These are phyloP conservation scores for Gryllus longicercus DNA, from an alignment of 2,888 invertebrate species.

Conservation along the genomic window DNA sequence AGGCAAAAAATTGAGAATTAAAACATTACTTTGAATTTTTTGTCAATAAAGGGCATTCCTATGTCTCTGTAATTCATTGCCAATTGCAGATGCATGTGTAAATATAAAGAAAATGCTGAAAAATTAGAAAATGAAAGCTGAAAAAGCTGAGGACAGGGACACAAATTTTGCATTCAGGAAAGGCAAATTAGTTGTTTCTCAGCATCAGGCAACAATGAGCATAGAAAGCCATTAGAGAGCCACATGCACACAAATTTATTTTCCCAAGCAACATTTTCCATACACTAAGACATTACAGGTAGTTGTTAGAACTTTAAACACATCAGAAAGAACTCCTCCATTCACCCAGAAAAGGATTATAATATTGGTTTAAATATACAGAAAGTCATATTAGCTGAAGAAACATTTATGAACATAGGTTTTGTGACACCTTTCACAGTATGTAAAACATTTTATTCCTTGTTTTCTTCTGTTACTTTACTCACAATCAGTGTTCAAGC, in stretches of 20 bases:
- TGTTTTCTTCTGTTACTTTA: no score
- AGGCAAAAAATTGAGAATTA: no score
- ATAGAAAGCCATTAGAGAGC: slow-evolving; percentile 33
- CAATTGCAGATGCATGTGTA: no score
- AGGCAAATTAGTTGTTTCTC: slow-evolving; percentile 18
- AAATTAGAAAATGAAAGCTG: slow-evolving; percentile 12
- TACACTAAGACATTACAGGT: slow-evolving; percentile 34
- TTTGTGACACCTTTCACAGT: no score
- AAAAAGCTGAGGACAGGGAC: slow-evolving; percentile 25
- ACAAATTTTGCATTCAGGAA: slow-evolving; percentile 25
- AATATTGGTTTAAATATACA: neutral
- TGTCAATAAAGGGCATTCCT: no score
- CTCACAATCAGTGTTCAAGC: no score
- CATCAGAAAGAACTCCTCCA: neutral
- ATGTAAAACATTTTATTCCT: no score
- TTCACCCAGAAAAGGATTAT: neutral
- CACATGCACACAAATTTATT: slow-evolving; percentile 38
- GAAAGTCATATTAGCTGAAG: neutral
- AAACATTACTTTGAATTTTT: no score
- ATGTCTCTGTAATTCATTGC: neutral
- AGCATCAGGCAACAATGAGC: slow-evolving; percentile 25
- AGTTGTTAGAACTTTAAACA: neutral
- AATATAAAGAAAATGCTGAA: no score
- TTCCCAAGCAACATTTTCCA: slow-evolving; percentile 34
- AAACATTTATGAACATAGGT: slow-evolving; percentile 18